Conservation (phyloP, 1,140 invertebrate species). For the Antheraea mylitta region DNA sequence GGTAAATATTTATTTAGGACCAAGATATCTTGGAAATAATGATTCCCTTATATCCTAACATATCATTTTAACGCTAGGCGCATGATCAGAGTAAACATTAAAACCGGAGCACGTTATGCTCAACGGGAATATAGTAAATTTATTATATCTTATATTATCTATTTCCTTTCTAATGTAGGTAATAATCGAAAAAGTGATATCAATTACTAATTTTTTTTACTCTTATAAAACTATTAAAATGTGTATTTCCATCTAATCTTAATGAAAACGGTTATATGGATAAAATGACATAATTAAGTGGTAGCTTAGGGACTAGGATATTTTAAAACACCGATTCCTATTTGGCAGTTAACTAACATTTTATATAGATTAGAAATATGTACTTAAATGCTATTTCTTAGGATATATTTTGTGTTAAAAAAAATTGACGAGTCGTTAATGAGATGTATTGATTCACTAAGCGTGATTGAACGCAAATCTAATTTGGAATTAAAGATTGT, state of each 20-base stretch:
- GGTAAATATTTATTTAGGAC: not conserved
- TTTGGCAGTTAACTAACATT: constrained; percentile 72
- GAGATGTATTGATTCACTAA: not conserved
- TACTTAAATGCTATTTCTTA: constrained; percentile 23
- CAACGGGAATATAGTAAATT: not conserved
- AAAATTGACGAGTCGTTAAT: constrained; percentile 52
- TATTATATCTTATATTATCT: not conserved
- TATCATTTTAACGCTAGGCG: no score
- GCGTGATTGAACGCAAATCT: not conserved
- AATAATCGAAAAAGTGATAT: constrained; percentile 50
- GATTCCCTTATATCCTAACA: no score
- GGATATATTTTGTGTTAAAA: constrained; percentile 38
- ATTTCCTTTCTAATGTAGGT: constrained; percentile 11
- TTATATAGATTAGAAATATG: constrained; percentile 38
- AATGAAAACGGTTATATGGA: constrained; percentile 5
- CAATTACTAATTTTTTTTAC: constrained; percentile 48
- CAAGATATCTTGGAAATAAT: not conserved
- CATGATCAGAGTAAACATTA: not conserved
- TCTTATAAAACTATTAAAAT: not conserved
- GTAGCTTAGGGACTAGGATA: constrained; percentile 61
- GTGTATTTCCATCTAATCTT: constrained; percentile 1
- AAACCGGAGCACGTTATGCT: not conserved
- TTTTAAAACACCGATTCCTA: constrained; percentile 67
- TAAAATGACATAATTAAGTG: constrained; percentile 1
- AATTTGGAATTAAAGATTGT: not conserved